phyloP scores from a whole-genome alignment of 2,113 vertebrate species.

The Danionella cerebrum region DNA sequence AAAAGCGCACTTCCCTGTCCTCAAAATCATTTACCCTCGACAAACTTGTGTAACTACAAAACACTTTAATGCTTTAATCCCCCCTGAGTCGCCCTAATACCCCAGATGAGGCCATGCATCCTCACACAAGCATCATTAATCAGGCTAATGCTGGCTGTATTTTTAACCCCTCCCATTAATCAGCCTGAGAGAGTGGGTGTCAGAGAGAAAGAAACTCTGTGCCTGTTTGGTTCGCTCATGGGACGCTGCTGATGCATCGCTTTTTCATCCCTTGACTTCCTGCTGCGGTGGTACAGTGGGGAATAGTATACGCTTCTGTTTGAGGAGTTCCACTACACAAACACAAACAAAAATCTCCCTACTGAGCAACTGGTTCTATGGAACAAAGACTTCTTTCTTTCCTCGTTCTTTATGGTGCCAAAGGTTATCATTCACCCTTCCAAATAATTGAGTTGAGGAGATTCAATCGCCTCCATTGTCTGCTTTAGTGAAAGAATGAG shows the following conservation, averaged over 20 bases:
- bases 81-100: constrained; percentile 51
- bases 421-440: no score
- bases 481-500: no score
- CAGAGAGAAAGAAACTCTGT: constrained; percentile 52
- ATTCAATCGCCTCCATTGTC: no score
- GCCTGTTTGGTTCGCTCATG: constrained; percentile 45
- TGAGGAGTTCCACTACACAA: no score
- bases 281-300: no score
- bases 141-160: constrained; percentile 70
- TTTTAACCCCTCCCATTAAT: constrained; percentile 73
- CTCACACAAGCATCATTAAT: constrained; percentile 64
- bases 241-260: constrained; percentile 59
- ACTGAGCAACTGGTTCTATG: no score
- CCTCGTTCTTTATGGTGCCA: no score
- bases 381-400: no score
- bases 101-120: constrained; percentile 51
- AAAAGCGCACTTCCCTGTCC: constrained; percentile 3
- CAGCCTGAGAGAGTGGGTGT: constrained; percentile 53
- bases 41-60: constrained; percentile 47
- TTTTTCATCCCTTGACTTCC: constrained; percentile 30
- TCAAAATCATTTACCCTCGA: constrained; percentile 9
- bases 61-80: constrained; percentile 66
- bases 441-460: no score
- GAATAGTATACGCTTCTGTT: no score
- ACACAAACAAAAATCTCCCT: no score